These are phyloP conservation scores for Drosophila suzukii DNA, from an alignment of 1,140 invertebrate species.

Conservation along the genomic window DNA sequence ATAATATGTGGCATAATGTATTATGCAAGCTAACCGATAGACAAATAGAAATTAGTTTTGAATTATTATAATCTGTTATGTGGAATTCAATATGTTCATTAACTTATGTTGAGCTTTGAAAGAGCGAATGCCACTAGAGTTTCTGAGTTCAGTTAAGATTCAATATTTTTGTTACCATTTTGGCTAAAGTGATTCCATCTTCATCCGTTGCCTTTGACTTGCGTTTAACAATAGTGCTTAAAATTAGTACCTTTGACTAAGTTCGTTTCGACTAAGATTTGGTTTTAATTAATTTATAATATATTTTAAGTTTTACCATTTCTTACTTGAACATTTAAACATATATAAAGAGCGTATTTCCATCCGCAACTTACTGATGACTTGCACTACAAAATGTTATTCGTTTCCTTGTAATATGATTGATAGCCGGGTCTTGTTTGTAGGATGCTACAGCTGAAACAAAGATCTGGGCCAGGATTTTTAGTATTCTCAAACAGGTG, in stretches of 20 bases:
- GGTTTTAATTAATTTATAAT: constrained; percentile 63
- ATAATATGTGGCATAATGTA: constrained; percentile 58
- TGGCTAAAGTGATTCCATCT: constrained; percentile 34
- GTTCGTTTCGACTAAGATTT: constrained; percentile 75
- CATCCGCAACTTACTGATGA: constrained; percentile 36
- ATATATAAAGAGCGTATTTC: constrained; percentile 66
- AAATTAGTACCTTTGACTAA: constrained; percentile 78
- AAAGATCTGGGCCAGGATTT: constrained; percentile 12
- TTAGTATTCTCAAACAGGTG: background rate
- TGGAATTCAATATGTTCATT: constrained; percentile 52
- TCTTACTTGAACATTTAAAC: constrained; percentile 71
- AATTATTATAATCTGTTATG: constrained; percentile 54
- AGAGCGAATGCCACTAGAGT: constrained; percentile 59
- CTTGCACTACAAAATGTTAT: constrained; percentile 27
- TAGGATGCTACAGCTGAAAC: constrained; percentile 21
- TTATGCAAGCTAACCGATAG: constrained; percentile 67
- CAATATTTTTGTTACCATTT: constrained; percentile 31
- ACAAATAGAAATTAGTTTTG: constrained; percentile 61
- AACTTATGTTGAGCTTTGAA: constrained; percentile 70
- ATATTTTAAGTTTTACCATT: constrained; percentile 43
- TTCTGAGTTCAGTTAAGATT: constrained; percentile 45
- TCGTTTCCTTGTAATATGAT: constrained; percentile 28
- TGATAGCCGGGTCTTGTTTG: constrained; percentile 14
- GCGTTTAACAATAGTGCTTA: constrained; percentile 74
- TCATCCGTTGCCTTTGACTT: constrained; percentile 38